Evolutionary conservation across 2,797 vertebrate species (phyloP).

Genomic region (Denticeps clupeoides): DNA sequence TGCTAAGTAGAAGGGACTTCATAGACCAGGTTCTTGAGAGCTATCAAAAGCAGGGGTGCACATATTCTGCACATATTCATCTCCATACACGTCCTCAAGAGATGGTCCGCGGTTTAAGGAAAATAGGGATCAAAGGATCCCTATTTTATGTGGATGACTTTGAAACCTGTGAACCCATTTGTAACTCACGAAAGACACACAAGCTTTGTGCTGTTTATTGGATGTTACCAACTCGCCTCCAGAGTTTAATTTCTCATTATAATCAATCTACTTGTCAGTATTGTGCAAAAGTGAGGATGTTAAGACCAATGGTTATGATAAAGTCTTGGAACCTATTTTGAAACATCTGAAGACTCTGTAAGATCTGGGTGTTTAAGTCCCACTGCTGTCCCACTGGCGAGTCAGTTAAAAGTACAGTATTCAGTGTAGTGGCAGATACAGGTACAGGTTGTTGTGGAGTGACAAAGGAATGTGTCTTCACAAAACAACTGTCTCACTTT

Average conservation of each 20-base stretch:
- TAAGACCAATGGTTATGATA: background rate
- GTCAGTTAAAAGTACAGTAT: background rate
- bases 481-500: slow-evolving; percentile 7
- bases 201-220: background rate
- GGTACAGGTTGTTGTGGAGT: background rate
- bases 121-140: no score
- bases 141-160: no score
- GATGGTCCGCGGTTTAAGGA: no score
- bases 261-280: background rate
- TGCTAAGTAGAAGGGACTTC: no score
- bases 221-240: background rate
- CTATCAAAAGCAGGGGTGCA: no score
- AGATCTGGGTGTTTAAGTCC: background rate
- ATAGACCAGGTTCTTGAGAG: no score
- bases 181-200: background rate
- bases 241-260: background rate
- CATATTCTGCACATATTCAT: no score
- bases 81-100: no score
- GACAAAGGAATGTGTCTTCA: background rate
- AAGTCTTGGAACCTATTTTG: background rate
- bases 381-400: background rate
- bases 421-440: background rate
- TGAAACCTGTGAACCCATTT: background rate
- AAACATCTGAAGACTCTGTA: background rate
- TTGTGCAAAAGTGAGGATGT: background rate